Evolutionary conservation across 2,888 invertebrate species (phyloP), one percentile per base, ranked within the genome.

Genomic region (Pseudococcus viburni): DNA sequence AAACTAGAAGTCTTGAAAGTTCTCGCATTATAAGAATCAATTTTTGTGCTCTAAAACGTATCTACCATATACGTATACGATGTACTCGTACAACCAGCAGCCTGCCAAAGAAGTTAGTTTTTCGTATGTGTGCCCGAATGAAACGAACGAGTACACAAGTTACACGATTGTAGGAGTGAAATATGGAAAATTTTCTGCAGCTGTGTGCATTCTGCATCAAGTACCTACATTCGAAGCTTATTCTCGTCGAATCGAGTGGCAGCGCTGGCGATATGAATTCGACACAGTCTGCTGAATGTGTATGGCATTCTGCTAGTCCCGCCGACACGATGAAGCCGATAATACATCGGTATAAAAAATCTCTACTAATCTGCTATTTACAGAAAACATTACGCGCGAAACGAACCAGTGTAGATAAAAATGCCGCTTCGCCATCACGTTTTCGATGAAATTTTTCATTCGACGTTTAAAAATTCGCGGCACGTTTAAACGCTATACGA

Each of bases 361-460:
- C 68, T 73, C 68, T 26, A 64, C 64, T 73, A 73, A 26, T 73
- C 68, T 73, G 68, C 68, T 73, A 73, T 73, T 73, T 73, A 73
- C 22, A 73, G 15, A 64, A 22, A 22, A 73, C 68, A 73, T 73
- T 73, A 73, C 26, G 68, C 22, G 64, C 64, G 59, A 59, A 59
- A 59, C 59, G 59, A 59, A 59, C 19, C 59, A 59, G n/a, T 17
- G 0, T 59, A 59, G 59, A 59, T 59, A 59, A 59, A 59, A 59
- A 59, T 19, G 19, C 59, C 59, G 59, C 59, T n/a, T 73, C 15
- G 68, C 22, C 68, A 73, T 73, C 68, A 73, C 68, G 68, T 73
- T 73, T 15, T 73, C 68, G 68, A 33, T 33, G 26, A 73, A 73
- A 73, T 73, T 73, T 73, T 73, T 73, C 68, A 33, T 73, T 33